Conservation (phyloP, 2,888 invertebrate genomes). For the Chymomyza amoena region DNA sequence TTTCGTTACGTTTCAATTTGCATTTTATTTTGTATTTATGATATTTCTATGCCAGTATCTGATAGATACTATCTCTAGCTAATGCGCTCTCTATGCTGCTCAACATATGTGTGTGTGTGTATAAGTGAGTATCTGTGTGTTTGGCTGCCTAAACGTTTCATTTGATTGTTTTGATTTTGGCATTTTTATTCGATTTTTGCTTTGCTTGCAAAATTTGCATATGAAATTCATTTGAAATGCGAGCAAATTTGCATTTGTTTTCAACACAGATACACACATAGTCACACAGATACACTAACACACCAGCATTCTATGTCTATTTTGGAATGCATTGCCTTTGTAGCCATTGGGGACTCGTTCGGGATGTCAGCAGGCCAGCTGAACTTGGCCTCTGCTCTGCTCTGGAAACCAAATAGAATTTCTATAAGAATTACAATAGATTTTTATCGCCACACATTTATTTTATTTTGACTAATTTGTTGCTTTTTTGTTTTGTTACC, state of each 20-base stretch:
- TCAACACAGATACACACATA: conserved; percentile 24
- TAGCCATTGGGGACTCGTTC: conserved; percentile 20
- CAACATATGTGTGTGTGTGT: conserved; percentile 5
- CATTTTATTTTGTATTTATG: conserved; percentile 70
- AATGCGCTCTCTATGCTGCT: background rate
- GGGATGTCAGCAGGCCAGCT: conserved; percentile 45
- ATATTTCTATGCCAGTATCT: conserved; percentile 49
- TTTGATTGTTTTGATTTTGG: conserved; percentile 71
- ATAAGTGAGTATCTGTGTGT: conserved; percentile 25
- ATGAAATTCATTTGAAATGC: conserved; percentile 66
- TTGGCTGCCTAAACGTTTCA: conserved; percentile 52
- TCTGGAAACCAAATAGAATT: conserved; percentile 7
- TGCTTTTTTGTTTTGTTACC: background rate
- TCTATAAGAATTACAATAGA: background rate
- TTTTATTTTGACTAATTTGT: background rate
- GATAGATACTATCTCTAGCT: background rate
- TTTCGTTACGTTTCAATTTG: conserved; percentile 56
- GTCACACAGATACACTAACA: too few relatives aligned
- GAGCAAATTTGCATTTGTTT: conserved; percentile 48
- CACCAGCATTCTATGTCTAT: conserved; percentile 4
- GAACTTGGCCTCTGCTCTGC: conserved; percentile 32
- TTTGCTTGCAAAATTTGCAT: conserved; percentile 46
- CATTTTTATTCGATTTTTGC: conserved; percentile 55
- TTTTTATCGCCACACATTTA: background rate
- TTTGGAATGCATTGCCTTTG: conserved; percentile 33